Conservation (phyloP, 1,140 invertebrate genomes). For the Heliothis virescens region DNA sequence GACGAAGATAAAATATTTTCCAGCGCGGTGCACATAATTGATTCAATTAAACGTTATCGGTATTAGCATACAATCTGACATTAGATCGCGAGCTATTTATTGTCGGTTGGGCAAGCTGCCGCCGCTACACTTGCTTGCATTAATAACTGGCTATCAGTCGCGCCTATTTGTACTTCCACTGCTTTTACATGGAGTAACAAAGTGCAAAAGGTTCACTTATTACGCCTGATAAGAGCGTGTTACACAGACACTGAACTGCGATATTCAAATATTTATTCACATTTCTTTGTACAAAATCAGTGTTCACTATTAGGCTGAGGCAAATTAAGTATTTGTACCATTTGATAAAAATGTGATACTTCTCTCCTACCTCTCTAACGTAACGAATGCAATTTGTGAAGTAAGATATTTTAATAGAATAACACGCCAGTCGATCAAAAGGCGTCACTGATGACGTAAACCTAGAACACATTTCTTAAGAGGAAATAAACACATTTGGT, state of each 20-base stretch:
- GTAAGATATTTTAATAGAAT: constrained; percentile 21
- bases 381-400: neutral
- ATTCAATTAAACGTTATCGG: constrained; percentile 31
- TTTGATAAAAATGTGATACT: neutral
- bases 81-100: constrained; percentile 23
- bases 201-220: neutral
- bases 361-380: neutral
- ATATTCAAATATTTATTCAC: too few species aligned
- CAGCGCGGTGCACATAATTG: constrained; percentile 23
- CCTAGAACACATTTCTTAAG: neutral
- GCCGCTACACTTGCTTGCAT: constrained; percentile 15
- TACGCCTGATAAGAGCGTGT: neutral
- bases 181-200: too few species aligned
- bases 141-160: constrained; percentile 24
- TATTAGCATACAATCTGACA: constrained; percentile 37
- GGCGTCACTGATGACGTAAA: neutral
- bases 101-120: constrained; percentile 9
- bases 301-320: neutral
- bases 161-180: constrained; percentile 12
- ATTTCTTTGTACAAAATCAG: neutral
- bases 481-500: neutral
- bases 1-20: constrained; percentile 14
- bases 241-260: too few species aligned
- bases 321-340: neutral
- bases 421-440: neutral